Evolutionary conservation across 1,140 invertebrate species (phyloP).

Genomic region (Drosophila sp.): DNA sequence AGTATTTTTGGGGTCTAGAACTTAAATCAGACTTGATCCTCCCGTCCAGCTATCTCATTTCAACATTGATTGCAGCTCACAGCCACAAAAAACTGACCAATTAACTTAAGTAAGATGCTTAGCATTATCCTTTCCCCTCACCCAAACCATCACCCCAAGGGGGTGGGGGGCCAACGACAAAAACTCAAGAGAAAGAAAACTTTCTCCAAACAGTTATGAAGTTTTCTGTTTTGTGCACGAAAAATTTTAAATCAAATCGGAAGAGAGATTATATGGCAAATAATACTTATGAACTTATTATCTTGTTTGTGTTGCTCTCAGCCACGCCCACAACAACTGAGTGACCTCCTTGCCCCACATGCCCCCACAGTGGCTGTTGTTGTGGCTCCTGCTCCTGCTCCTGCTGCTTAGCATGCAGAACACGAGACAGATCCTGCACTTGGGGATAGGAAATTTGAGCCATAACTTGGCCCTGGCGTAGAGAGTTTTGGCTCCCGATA

Average conservation of each 20-base stretch:
- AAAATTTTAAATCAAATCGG: conserved; percentile 73
- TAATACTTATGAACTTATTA: conserved; percentile 82
- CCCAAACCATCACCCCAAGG: background rate
- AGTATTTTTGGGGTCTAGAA: background rate
- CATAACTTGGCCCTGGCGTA: conserved; percentile 61
- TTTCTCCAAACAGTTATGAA: conserved; percentile 59
- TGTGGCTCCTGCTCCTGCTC: conserved; percentile 21
- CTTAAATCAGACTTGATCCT: background rate
- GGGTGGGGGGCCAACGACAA: background rate
- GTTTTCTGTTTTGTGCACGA: conserved; percentile 37
- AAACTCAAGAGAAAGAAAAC: conserved; percentile 7
- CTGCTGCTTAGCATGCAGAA: conserved; percentile 67
- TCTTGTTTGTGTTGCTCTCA: conserved; percentile 71
- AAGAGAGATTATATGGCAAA: conserved; percentile 73
- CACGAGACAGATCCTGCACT: conserved; percentile 61
- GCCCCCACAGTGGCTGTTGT: conserved; percentile 3
- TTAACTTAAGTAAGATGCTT: conserved; percentile 55
- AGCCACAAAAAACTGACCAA: conserved; percentile 60
- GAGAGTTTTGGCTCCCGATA: conserved; percentile 66
- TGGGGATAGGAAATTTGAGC: conserved; percentile 77
- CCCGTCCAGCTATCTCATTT: conserved; percentile 26
- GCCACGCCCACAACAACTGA: conserved; percentile 30
- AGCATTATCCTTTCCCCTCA: conserved; percentile 50
- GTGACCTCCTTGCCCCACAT: background rate
- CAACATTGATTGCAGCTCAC: conserved; percentile 2